phyloP scores from a whole-genome alignment of 2,797 vertebrate genomes.

The Chelmon rostratus region DNA sequence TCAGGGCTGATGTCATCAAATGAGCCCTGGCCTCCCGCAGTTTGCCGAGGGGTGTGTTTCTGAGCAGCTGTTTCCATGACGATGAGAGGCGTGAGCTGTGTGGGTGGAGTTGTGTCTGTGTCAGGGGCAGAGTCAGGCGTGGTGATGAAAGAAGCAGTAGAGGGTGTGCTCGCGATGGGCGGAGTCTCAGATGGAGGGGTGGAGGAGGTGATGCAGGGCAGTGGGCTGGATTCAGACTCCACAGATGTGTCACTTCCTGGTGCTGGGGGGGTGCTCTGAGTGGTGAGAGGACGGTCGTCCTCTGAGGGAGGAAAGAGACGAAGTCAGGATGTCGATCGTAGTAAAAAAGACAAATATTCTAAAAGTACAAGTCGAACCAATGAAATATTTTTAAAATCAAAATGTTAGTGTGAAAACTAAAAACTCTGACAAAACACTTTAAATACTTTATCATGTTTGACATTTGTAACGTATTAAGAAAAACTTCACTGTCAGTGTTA shows the following conservation, averaged over 20 bases:
- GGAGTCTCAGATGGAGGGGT: not conserved
- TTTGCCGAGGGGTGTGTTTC: not conserved
- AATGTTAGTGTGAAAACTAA: not conserved
- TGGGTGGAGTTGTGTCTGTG: not conserved
- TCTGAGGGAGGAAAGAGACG: not conserved
- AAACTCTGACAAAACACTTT: not conserved
- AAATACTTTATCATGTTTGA: not conserved
- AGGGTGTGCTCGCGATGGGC: constrained; percentile 12
- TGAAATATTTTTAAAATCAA: too few relatives aligned
- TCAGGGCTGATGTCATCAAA: constrained; percentile 57
- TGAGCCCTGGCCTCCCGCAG: not conserved
- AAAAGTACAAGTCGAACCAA: too few relatives aligned
- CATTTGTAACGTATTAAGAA: too few relatives aligned
- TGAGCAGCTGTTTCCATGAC: constrained; percentile 14
- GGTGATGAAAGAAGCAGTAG: constrained; percentile 63
- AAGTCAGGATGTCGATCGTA: not conserved
- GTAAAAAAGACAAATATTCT: too few relatives aligned
- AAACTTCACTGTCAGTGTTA: not conserved
- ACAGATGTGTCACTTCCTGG: constrained; percentile 34
- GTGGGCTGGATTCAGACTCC: constrained; percentile 26
- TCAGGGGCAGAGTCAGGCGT: constrained; percentile 52
- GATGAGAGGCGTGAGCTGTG: not conserved
- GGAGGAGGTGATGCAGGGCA: not conserved
- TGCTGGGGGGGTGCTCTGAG: constrained; percentile 1
- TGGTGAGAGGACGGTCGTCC: not conserved